These are phyloP conservation scores for Platycercus adscitus DNA, from an alignment of 2,113 vertebrate genomes.

Conservation along the genomic window DNA sequence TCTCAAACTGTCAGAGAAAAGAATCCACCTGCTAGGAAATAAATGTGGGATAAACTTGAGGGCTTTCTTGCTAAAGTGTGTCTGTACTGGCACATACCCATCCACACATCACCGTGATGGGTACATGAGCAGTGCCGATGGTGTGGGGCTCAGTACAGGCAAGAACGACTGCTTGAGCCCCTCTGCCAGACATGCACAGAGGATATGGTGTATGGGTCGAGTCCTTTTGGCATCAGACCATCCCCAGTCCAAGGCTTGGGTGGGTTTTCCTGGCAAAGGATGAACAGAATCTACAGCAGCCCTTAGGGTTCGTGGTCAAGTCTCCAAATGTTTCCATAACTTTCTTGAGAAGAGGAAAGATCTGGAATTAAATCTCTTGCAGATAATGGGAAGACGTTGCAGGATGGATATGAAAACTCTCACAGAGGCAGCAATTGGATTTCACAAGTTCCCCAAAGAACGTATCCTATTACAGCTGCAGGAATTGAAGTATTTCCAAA, in stretches of 20 bases:
- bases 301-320: not conserved
- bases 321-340: not conserved
- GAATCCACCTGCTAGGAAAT: not conserved
- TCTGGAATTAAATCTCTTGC: not conserved
- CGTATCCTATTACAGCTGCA: not conserved
- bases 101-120: rapidly evolving
- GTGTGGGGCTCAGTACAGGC: rapidly evolving
- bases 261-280: not conserved
- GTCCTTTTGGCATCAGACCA: not conserved
- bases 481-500: not conserved
- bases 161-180: rapidly evolving
- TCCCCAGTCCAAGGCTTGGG: not conserved
- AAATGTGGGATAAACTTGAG: not conserved
- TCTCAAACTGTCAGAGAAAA: not conserved
- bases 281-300: not conserved
- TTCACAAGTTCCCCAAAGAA: not conserved
- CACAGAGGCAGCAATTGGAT: not conserved
- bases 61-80: rapidly evolving
- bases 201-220: rapidly evolving
- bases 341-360: not conserved
- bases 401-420: not conserved
- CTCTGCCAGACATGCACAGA: rapidly evolving
- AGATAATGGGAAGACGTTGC: not conserved
- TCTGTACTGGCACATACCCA: rapidly evolving
- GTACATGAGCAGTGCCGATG: rapidly evolving